Conservation (phyloP, 1,140 invertebrate genomes). For the Phenacoccus solenopsis region DNA sequence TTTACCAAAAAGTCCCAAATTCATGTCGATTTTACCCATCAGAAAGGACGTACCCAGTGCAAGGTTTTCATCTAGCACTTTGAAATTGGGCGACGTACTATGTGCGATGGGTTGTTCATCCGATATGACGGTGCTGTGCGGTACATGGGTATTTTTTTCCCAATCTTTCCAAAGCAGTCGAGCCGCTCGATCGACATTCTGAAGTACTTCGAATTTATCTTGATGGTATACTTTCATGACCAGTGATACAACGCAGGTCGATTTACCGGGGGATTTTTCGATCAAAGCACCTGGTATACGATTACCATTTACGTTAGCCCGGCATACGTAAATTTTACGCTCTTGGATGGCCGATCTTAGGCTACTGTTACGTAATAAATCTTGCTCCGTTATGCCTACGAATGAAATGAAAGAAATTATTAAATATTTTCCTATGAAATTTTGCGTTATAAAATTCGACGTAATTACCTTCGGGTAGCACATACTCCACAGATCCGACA, state of each 20-base stretch:
- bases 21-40: slow-evolving; percentile 50
- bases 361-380: background rate
- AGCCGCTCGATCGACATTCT: slow-evolving; percentile 62
- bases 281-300: slow-evolving; percentile 53
- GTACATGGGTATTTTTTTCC: slow-evolving; percentile 47
- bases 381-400: background rate
- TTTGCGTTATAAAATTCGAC: background rate
- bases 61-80: slow-evolving; percentile 26
- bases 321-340: slow-evolving; percentile 55
- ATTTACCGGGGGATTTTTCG: slow-evolving; percentile 28
- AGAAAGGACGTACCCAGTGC: slow-evolving; percentile 36
- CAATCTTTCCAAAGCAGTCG: slow-evolving; percentile 56
- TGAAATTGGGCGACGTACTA: slow-evolving; percentile 37
- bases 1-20: slow-evolving; percentile 44
- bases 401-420: background rate
- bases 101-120: slow-evolving; percentile 33
- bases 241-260: slow-evolving; percentile 38
- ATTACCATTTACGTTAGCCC: slow-evolving; percentile 50
- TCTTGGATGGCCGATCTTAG: slow-evolving; percentile 19
- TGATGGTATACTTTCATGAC: slow-evolving; percentile 44
- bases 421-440: no score
- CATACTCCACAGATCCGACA: background rate
- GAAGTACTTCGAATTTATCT: slow-evolving; percentile 53
- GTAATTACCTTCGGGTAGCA: background rate
- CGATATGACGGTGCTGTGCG: slow-evolving; percentile 50